Evolutionary conservation across 2,888 invertebrate species (phyloP).

Genomic region (Melanostoma mellinum): DNA sequence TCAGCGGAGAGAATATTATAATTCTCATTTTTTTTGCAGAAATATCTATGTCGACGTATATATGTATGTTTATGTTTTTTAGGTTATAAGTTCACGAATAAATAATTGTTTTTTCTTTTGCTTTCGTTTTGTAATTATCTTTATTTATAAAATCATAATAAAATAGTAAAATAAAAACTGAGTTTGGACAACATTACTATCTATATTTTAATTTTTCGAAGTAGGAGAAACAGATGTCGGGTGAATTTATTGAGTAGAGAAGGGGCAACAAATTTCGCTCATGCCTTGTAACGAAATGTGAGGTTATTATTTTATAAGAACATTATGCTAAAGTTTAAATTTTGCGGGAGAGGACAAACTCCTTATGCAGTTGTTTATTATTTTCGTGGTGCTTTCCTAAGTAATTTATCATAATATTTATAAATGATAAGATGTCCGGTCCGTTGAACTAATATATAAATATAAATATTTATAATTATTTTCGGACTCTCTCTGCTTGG

Average conservation of each 20-base stretch:
- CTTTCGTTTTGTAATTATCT: constrained; percentile 52
- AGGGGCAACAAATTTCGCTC: constrained; percentile 35
- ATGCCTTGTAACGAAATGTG: constrained; percentile 40
- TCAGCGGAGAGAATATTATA: constrained; percentile 59
- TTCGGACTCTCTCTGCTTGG: constrained; percentile 43
- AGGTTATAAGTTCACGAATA: constrained; percentile 65
- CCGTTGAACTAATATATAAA: constrained; percentile 45
- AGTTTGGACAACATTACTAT: constrained; percentile 72
- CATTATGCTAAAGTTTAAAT: constrained; percentile 59
- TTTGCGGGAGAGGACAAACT: constrained; percentile 25
- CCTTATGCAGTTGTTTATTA: constrained; percentile 34
- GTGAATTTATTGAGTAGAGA: constrained; percentile 34
- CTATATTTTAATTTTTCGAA: constrained; percentile 51
- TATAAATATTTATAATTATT: constrained; percentile 59
- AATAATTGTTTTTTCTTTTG: constrained; percentile 51
- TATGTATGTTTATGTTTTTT: constrained; percentile 32
- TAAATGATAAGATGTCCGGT: constrained; percentile 53
- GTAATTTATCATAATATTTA: constrained; percentile 43
- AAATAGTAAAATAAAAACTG: constrained; percentile 71
- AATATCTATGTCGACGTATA: constrained; percentile 63
- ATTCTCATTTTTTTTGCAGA: constrained; percentile 56
- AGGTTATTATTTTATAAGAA: constrained; percentile 33
- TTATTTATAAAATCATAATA: constrained; percentile 72
- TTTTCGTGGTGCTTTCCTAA: constrained; percentile 65
- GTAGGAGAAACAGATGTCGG: constrained; percentile 50